Base-by-base conservation (phyloP, 1,140 invertebrate genomes). In the Anastatus disparis region DNA sequence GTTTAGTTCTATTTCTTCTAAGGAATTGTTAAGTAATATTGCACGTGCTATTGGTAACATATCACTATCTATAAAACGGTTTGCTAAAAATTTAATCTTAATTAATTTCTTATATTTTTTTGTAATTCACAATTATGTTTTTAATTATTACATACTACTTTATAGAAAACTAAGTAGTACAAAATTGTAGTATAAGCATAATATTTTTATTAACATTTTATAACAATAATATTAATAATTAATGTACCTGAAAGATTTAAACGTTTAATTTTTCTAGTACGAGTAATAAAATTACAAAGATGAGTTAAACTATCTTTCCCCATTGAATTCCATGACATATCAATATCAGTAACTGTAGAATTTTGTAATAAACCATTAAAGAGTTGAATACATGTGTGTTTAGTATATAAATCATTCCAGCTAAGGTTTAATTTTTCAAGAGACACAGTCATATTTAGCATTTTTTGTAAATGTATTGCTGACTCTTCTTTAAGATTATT, bases 241-340 rank as follows among this genome's bases (percentile, higher is more conserved):
- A 27, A 74, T 46, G 67, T 80, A 85, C 84, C 72, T 53, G 62
- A 73, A 9, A 85, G 53, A 73, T 78, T 65, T 10, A 85, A 67
- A 8, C 29, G 65, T 46, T 78, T 69, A 1, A 86, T 44, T 2
- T 2, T 63, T n/a, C 17, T 40, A 7, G 73, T 62, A 12, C 63
- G 67, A 2, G 15, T 8, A 38, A 86, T 64, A 53, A 77, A 78
- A 35, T 29, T 35, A 13, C 29, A 67, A 35, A 86, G 44, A 26
- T 72, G 50, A 22, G 3, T 24, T 7, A 77, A 38, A 20, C 77
- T 77, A 35, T 79, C 67, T 7, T 72, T 67, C 10, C 63, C 74
- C 24, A 86, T 63, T 20, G 71, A 75, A 63, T 87, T 87, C 83
- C 84, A 85, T 15, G 85, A 84, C 69, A 87, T 65, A 76, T 86